Evolutionary conservation across 2,888 invertebrate species (phyloP).

Genomic region (Antheraea assamensis): DNA sequence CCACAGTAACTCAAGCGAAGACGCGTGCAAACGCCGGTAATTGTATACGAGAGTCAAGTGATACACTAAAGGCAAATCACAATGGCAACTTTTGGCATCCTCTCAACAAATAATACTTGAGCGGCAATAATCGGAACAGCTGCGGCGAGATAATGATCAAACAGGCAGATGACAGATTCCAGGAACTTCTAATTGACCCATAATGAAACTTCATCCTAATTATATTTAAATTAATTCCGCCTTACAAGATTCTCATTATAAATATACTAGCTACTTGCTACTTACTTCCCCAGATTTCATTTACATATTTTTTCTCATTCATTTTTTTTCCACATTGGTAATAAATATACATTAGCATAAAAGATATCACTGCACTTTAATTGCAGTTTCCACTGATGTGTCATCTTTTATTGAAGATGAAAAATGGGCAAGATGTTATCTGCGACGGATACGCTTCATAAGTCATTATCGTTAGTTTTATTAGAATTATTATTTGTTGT

Average conservation of each 20-base stretch:
- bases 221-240: not conserved
- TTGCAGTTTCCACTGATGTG: too few relatives aligned
- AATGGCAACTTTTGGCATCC: slow-evolving; percentile 25
- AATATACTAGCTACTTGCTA: not conserved
- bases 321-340: too few relatives aligned
- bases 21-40: not conserved
- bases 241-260: not conserved
- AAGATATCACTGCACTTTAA: too few relatives aligned
- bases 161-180: slow-evolving; percentile 27
- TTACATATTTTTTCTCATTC: not conserved
- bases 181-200: not conserved
- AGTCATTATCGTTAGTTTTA: too few relatives aligned
- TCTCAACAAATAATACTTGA: slow-evolving; percentile 34
- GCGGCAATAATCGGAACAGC: slow-evolving; percentile 30
- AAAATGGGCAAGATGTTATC: too few relatives aligned
- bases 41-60: not conserved
- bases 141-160: slow-evolving; percentile 32
- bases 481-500: too few relatives aligned
- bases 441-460: too few relatives aligned
- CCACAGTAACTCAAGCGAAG: too few relatives aligned
- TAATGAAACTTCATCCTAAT: not conserved
- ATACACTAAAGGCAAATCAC: not conserved
- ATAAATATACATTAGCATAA: too few relatives aligned
- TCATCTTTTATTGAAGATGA: too few relatives aligned
- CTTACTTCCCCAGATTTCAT: not conserved